These are phyloP conservation scores for Cyclargus thomasi DNA, from an alignment of 1,140 invertebrate species.

Conservation along the genomic window DNA sequence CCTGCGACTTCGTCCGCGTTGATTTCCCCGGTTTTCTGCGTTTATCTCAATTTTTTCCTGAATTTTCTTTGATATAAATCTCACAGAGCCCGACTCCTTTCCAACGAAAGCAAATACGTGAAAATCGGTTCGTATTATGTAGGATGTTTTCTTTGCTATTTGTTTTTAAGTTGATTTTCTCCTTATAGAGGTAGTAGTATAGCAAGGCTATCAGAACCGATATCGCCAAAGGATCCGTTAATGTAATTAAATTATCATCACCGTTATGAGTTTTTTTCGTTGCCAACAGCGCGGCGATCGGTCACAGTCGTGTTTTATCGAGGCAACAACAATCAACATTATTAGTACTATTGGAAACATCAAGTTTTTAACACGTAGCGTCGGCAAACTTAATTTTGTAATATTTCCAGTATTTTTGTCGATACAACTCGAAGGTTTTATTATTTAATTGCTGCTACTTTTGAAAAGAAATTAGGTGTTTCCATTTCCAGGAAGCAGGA, in stretches of 20 bases:
- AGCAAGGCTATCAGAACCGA: not conserved
- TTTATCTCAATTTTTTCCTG: too few species aligned
- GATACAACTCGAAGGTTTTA: too few species aligned
- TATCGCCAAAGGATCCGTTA: not conserved
- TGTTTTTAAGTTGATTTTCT: too few species aligned
- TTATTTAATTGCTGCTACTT: not conserved
- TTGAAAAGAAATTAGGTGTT: not conserved
- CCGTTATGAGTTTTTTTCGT: not conserved
- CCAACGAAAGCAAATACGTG: too few species aligned
- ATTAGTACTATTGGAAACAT: slow-evolving; percentile 9
- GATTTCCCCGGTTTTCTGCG: too few species aligned
- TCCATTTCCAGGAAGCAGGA: not conserved
- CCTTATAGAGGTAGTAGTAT: too few species aligned
- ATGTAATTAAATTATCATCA: not conserved
- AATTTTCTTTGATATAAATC: too few species aligned
- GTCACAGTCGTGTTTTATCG: slow-evolving; percentile 4
- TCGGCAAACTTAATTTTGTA: not conserved
- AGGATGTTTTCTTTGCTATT: too few species aligned
- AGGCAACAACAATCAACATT: slow-evolving; percentile 7
- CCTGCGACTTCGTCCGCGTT: too few species aligned
- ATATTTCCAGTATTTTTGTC: too few species aligned
- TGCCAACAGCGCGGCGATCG: not conserved
- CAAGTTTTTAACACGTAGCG: slow-evolving; percentile 1
- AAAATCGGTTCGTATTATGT: too few species aligned
- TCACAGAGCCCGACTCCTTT: too few species aligned